Base-by-base conservation (phyloP, 1,140 invertebrate species). In the Drosophila triauraria region DNA sequence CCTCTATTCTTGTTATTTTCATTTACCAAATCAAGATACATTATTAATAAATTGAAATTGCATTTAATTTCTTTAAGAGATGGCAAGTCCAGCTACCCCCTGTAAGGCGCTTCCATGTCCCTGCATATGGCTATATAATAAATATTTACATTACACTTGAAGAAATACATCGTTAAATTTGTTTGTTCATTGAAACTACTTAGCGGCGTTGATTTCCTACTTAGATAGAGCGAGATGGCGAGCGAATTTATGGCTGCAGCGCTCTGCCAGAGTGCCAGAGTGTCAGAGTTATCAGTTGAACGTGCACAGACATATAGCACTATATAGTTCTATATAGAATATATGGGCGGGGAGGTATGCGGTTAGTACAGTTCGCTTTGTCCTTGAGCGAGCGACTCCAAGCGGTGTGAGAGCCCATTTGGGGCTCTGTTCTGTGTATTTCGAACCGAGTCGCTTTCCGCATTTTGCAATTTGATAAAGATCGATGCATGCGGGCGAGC, bases 381-480 rank as follows among this genome's bases (percentile, higher is more conserved):
- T 88, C 84, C 84, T 88, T 88, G 84, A 75, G 62, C 63, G 47
- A 27, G 15, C 42, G 40, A 43, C 65, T 76, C 69, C 84, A 78
- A 64, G 62, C 42, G 32, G 27, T 15, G 8, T 70, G 27, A 13
- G 42, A 60, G 51, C 59, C 62, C 60, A 75, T 81, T 85, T 75
- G 67, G 78, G 75, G 54, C 42, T 46, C 61, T 42, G 27, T 40
- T 47, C 47, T 20, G 32, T 40, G 12, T 8, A 51, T 46, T 70
- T 71, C 58, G 64, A 64, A 71, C 69, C 44, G 67, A 62, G 63
- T 63, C 70, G 81, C 78, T 90, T 90, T 62, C 85, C 85, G 56
- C 82, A 85, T 85, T 56, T 56, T 90, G 85, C 85, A 82, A 91
- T 80, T 90, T 85, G 85, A 90, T 90, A 88, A 88, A 85, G 85